Evolutionary conservation across 2,113 vertebrate genomes (phyloP).

Genomic region (Pygoscelis adeliae): DNA sequence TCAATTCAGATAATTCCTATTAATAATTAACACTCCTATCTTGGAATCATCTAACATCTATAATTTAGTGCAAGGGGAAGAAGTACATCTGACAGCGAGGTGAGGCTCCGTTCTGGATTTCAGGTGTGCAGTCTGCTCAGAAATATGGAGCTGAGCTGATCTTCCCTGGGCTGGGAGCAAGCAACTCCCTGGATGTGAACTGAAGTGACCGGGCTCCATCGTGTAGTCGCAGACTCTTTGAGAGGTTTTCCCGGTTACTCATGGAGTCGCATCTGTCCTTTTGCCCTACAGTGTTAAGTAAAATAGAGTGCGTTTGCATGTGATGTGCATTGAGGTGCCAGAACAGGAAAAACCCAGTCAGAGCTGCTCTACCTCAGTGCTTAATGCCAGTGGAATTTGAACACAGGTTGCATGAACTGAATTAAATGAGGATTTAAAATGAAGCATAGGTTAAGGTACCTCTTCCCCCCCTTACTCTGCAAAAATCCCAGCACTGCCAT

Average conservation of each 20-base stretch:
- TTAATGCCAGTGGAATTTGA: background rate
- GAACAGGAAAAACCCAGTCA: background rate
- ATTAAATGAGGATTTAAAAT: rapidly evolving
- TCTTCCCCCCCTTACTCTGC: background rate
- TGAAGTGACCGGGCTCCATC: rapidly evolving
- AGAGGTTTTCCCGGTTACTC: background rate
- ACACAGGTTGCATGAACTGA: rapidly evolving
- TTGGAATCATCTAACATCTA: slow-evolving; percentile 34
- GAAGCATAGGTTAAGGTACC: background rate
- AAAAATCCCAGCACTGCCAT: rapidly evolving
- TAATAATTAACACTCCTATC: slow-evolving; percentile 74
- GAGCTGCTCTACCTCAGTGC: background rate
- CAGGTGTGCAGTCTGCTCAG: background rate
- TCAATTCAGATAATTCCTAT: slow-evolving; percentile 76
- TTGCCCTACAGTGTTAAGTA: rapidly evolving
- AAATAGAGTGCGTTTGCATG: rapidly evolving
- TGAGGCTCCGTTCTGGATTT: background rate
- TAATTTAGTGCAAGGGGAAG: slow-evolving; percentile 55
- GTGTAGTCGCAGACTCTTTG: rapidly evolving
- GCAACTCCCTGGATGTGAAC: background rate
- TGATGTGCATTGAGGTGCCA: background rate
- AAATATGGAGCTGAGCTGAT: background rate
- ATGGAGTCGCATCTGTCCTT: background rate
- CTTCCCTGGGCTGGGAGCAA: background rate
- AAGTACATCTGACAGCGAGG: background rate